Evolutionary conservation across 2,797 vertebrate genomes (phyloP), one percentile per base, ranked within the genome.

Genomic region (Schizopygopsis pylzovi): DNA sequence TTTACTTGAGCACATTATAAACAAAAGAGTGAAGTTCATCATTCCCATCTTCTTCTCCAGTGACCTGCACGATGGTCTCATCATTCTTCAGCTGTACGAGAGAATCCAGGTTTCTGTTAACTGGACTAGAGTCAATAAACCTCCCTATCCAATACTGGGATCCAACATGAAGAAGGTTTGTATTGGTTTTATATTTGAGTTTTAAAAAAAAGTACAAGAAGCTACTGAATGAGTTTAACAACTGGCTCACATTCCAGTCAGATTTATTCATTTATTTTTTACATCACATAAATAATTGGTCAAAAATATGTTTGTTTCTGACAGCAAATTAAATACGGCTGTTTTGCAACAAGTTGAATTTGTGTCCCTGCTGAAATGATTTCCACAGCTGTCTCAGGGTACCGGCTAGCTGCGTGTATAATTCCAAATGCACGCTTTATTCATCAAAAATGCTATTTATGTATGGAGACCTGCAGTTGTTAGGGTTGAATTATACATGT

Each of bases 81-180:
- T 99, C 90, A 97, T 99, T 91, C 95, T 99, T 89, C 98, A 99
- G 94, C 93, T 99, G 59, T 97, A 96, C 52, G 96, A 98, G 87
- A 95, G 94, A 91, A 95, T 96, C 12, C 95, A 96, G 2, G 96
- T 99, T n/a, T 91, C 93, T 0, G 97, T 99, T 56, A 92, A 97
- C 89, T 98, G 97, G 98, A 96, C 90, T 88, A 97, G 92, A 4
- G 94, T 99, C 76, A 99, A 99, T 93, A 96, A 93, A 80, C 96
- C 96, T 49, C 98, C 98, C 3, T 99, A 97, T 86, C 93, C 97
- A 5, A 67, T 92, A 9, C 94, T 98, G 0, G 97, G 97, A 2
- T 94, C 93, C 73, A 98, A 98, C 73, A 99, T 99, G 98, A 99
- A 96, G 90, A 99, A 97, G 96, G 97, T 98, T 80, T 5, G 49